These are phyloP conservation scores for Anguilla obscura DNA, from an alignment of 2,797 vertebrate species.

Conservation along the genomic window DNA sequence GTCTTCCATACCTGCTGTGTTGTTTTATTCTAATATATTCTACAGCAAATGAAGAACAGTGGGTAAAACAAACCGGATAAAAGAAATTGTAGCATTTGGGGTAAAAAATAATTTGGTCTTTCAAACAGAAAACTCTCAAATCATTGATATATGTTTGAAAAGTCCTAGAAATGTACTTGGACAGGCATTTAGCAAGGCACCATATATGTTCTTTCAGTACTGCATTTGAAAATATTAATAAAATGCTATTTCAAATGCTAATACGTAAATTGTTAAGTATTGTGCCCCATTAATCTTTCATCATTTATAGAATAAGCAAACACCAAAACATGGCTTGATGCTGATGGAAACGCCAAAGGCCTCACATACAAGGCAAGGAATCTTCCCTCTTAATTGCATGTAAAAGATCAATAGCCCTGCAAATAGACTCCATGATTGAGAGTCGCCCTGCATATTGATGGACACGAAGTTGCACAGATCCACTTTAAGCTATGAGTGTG, in stretches of 20 bases:
- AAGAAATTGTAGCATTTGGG: too few species aligned
- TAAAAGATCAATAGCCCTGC: background rate
- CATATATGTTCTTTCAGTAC: background rate
- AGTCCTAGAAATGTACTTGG: background rate
- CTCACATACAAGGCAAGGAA: background rate
- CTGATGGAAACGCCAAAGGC: background rate
- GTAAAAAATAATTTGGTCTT: too few species aligned
- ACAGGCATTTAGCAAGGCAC: background rate
- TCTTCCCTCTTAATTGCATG: background rate
- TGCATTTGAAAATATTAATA: background rate
- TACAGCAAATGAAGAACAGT: background rate
- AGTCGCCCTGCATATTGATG: background rate
- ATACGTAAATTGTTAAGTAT: background rate
- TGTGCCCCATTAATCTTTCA: background rate
- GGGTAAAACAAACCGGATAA: background rate
- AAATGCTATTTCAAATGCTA: background rate
- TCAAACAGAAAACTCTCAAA: too few species aligned
- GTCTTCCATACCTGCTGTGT: background rate
- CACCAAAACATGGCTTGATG: background rate
- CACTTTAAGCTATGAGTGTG: background rate
- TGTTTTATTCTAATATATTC: background rate
- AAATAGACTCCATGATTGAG: background rate
- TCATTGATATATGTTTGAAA: background rate
- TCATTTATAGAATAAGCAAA: background rate
- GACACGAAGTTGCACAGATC: background rate